Percentiles rank a stretch among this genome's conserved stretches.
These are phyloP conservation scores for Hylaea fasciaria DNA, from an alignment of 2,888 invertebrate species.

Conservation along the genomic window DNA sequence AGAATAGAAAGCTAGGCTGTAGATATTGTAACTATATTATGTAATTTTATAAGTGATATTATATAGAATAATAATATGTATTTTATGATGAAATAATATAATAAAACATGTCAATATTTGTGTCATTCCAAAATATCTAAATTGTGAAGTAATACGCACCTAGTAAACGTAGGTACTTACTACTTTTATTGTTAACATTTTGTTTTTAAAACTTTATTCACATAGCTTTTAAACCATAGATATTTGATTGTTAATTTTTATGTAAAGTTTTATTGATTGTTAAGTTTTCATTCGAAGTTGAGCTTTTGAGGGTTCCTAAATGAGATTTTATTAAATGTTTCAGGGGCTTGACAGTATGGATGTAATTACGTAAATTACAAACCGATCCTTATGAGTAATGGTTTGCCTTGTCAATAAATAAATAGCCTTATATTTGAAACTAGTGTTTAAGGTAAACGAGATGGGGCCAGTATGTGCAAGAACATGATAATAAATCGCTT, in stretches of 20 bases:
- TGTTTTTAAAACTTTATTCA: constrained; percentile 47
- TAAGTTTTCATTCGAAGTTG: constrained; percentile 62
- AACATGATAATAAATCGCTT: constrained; percentile 37
- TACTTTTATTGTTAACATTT: constrained; percentile 56
- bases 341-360: constrained; percentile 47
- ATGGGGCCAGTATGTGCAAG: constrained; percentile 72
- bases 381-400: constrained; percentile 54
- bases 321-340: constrained; percentile 57
- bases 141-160: constrained; percentile 52
- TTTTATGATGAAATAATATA: constrained; percentile 50
- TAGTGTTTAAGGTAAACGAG: constrained; percentile 70
- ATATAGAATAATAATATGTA: constrained; percentile 52
- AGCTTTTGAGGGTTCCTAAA: constrained; percentile 67
- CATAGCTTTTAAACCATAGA: constrained; percentile 55
- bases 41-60: constrained; percentile 67
- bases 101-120: constrained; percentile 60
- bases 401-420: constrained; percentile 69
- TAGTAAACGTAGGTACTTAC: too few species aligned
- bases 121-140: constrained; percentile 62
- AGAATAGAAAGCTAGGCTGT: constrained; percentile 78
- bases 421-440: constrained; percentile 66
- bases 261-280: constrained; percentile 73
- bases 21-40: constrained; percentile 68
- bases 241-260: constrained; percentile 63
- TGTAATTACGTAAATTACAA: constrained; percentile 44